phyloP scores from a whole-genome alignment of 2,113 vertebrate genomes.

The Burhinus oedicnemus region DNA sequence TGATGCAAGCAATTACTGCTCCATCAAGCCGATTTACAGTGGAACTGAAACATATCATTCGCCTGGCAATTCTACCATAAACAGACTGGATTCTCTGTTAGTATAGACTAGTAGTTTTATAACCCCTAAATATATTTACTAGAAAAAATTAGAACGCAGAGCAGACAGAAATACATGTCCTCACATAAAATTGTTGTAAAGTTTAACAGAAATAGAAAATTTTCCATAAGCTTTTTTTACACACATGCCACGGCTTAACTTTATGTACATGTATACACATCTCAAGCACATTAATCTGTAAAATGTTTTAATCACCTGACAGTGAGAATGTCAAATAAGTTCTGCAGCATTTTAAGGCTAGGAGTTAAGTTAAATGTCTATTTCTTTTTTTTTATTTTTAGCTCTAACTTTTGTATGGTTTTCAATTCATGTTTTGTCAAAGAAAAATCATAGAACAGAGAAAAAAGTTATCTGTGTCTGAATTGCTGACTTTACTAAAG shows the following conservation, averaged over 20 bases:
- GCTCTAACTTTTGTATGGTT: not conserved
- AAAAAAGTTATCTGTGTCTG: not conserved
- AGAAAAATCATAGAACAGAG: not conserved
- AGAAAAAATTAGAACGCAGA: not conserved
- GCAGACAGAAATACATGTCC: not conserved
- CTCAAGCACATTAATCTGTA: not conserved
- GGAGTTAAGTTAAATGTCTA: not conserved
- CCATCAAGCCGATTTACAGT: slow-evolving; percentile 29
- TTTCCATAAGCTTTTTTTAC: not conserved
- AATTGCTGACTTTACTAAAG: not conserved
- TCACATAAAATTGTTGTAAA: not conserved
- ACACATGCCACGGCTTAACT: not conserved
- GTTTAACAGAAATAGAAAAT: not conserved
- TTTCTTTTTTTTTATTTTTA: not conserved
- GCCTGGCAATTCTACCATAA: not conserved
- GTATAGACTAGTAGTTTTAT: not conserved
- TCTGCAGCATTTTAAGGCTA: not conserved
- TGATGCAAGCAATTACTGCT: slow-evolving; percentile 32
- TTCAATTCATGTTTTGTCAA: not conserved
- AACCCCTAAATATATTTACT: not conserved
- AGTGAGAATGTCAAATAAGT: not conserved
- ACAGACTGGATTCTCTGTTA: not conserved
- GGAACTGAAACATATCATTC: slow-evolving; percentile 28
- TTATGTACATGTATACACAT: not conserved
- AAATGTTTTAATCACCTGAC: not conserved